A percentile compares a stretch with the other conserved stretches of the same genome.
Conservation (phyloP, 2,888 invertebrate genomes). For the Ophion ellenae region DNA sequence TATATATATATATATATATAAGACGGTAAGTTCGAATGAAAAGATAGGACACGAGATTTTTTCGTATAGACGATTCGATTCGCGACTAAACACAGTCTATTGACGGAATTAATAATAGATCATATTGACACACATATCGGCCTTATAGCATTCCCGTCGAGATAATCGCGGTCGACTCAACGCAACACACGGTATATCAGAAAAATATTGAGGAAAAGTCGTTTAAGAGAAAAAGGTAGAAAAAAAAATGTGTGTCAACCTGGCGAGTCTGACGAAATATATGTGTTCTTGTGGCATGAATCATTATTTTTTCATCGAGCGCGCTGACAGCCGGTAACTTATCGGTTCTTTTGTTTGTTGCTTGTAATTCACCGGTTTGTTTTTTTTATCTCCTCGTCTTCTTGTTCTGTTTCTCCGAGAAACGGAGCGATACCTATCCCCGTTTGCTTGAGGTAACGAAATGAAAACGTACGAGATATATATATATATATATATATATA, state of each 20-base stretch:
- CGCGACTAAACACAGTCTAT: constrained; percentile 26
- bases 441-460: constrained; percentile 18
- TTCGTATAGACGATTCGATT: constrained; percentile 26
- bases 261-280: constrained; percentile 48
- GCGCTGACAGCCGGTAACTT: constrained; percentile 58
- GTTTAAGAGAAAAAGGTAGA: constrained; percentile 11
- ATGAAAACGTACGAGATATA: constrained; percentile 28
- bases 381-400: constrained; percentile 6
- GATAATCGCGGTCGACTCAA: constrained; percentile 10
- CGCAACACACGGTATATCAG: neutral
- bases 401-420: constrained; percentile 37
- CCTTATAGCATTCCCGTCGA: neutral
- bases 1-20: neutral
- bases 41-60: constrained; percentile 20
- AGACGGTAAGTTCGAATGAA: constrained; percentile 12
- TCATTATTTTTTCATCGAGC: constrained; percentile 36
- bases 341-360: constrained; percentile 58
- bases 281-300: constrained; percentile 48
- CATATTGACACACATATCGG: neutral
- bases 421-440: constrained; percentile 29
- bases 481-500: neutral
- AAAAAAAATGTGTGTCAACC: constrained; percentile 35
- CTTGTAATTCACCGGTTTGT: constrained; percentile 51
- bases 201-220: constrained; percentile 47
- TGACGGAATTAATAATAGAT: neutral